phyloP scores from a whole-genome alignment of 1,140 invertebrate genomes.

The Aethina tumida region DNA sequence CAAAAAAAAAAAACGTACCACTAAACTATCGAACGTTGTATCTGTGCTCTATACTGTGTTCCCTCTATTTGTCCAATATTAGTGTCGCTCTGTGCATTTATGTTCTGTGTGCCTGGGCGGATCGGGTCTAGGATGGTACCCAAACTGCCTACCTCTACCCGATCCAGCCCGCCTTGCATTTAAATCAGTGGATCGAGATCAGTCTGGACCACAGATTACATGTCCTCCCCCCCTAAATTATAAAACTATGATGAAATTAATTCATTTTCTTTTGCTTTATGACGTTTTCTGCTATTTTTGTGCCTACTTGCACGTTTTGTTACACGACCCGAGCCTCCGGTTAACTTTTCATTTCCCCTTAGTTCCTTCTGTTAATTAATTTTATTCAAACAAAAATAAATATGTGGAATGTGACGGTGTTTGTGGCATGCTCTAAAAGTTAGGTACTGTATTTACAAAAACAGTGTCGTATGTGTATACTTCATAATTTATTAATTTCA shows the following conservation, averaged over 20 bases:
- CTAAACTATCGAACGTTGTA: too few relatives aligned
- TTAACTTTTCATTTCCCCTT: slow-evolving; percentile 15
- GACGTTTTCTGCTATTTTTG: slow-evolving; percentile 16
- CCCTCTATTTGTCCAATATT: slow-evolving; percentile 4
- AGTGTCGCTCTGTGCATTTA: slow-evolving; percentile 1
- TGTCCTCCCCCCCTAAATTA: slow-evolving; percentile 6
- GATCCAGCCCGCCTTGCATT: too few relatives aligned
- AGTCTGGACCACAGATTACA: slow-evolving; percentile 22
- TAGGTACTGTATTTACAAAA: too few relatives aligned
- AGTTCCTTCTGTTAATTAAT: slow-evolving; percentile 11
- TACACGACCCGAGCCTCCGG: slow-evolving; percentile 14
- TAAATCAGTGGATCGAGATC: too few relatives aligned
- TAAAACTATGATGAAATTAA: slow-evolving; percentile 8
- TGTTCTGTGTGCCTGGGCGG: slow-evolving; percentile 8
- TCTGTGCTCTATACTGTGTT: slow-evolving; percentile 26
- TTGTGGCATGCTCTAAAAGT: too few relatives aligned
- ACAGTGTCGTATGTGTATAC: too few relatives aligned
- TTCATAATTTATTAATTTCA: too few relatives aligned
- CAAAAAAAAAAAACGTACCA: too few relatives aligned
- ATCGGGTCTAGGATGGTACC: background rate
- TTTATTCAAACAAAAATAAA: slow-evolving; percentile 8
- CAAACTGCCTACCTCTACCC: too few relatives aligned
- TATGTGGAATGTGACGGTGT: slow-evolving; percentile 3
- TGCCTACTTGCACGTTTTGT: slow-evolving; percentile 19
- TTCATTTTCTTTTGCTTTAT: slow-evolving; percentile 15